Evolutionary conservation across 2,888 invertebrate genomes (phyloP).

Genomic region (Apodemia hepburni): DNA sequence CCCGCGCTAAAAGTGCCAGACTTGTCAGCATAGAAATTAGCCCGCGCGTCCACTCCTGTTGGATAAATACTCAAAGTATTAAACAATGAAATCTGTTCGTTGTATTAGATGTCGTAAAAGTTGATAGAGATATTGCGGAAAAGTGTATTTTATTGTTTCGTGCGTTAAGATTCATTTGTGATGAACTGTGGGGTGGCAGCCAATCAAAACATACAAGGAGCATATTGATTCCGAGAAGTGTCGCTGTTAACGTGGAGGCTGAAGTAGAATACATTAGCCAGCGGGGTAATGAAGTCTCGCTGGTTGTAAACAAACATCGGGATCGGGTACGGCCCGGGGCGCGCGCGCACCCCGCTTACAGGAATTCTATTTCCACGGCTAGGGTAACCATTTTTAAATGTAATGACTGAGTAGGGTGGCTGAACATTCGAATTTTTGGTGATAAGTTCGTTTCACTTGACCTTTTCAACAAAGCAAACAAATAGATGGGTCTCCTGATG

Average conservation of each 20-base stretch:
- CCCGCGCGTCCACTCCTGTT: no score
- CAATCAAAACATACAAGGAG: conserved; percentile 80
- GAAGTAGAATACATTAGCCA: conserved; percentile 81
- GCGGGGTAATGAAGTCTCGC: conserved; percentile 80
- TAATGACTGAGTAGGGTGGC: background rate
- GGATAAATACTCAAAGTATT: no score
- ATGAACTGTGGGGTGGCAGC: conserved; percentile 51
- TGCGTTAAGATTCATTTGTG: conserved; percentile 50
- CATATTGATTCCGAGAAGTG: conserved; percentile 81
- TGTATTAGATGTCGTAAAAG: conserved; percentile 77
- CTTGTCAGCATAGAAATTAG: no score
- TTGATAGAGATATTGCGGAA: conserved; percentile 43
- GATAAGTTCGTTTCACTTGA: no score
- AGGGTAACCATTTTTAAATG: conserved; percentile 47
- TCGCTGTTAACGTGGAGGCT: conserved; percentile 80
- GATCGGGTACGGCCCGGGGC: conserved; percentile 42
- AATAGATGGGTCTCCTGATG: no score
- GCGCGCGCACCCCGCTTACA: conserved; percentile 72
- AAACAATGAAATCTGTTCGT: conserved; percentile 78
- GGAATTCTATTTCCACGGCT: conserved; percentile 78
- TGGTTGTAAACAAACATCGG: conserved; percentile 77
- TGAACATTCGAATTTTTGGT: background rate
- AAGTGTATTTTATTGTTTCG: conserved; percentile 54
- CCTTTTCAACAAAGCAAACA: no score
- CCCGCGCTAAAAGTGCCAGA: no score